phyloP scores from a whole-genome alignment of 2,888 invertebrate genomes.

The Eustalomyia histrio region DNA sequence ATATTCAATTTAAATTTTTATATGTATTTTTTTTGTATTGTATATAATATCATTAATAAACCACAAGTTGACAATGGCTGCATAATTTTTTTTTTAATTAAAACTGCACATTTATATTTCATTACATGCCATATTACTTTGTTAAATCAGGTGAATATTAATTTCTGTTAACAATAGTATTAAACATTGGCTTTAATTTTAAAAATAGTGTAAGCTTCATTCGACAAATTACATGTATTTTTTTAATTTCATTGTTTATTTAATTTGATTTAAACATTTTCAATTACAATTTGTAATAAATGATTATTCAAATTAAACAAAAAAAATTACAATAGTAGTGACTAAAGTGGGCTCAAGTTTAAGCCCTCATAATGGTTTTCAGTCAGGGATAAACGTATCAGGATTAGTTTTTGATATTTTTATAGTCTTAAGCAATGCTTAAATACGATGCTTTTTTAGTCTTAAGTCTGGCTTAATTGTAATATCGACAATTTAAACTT shows the following conservation, averaged over 20 bases:
- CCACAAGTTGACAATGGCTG: background rate
- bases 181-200: background rate
- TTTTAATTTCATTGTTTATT: background rate
- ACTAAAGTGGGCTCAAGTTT: too few species aligned
- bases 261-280: background rate
- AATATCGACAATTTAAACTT: too few species aligned
- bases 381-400: too few species aligned
- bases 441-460: too few species aligned
- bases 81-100: constrained; percentile 44
- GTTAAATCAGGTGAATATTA: background rate
- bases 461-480: too few species aligned
- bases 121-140: constrained; percentile 25
- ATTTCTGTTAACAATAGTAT: background rate
- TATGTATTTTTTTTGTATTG: background rate
- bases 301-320: too few species aligned
- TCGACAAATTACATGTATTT: background rate
- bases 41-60: background rate
- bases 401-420: too few species aligned
- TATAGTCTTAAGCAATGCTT: too few species aligned
- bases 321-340: too few species aligned
- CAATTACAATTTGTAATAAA: background rate
- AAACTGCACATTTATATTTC: constrained; percentile 29
- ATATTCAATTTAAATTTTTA: background rate
- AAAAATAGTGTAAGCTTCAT: background rate
- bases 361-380: too few species aligned